These are phyloP conservation scores for Parotia lawesii DNA, from an alignment of 2,113 vertebrate species.

Conservation along the genomic window DNA sequence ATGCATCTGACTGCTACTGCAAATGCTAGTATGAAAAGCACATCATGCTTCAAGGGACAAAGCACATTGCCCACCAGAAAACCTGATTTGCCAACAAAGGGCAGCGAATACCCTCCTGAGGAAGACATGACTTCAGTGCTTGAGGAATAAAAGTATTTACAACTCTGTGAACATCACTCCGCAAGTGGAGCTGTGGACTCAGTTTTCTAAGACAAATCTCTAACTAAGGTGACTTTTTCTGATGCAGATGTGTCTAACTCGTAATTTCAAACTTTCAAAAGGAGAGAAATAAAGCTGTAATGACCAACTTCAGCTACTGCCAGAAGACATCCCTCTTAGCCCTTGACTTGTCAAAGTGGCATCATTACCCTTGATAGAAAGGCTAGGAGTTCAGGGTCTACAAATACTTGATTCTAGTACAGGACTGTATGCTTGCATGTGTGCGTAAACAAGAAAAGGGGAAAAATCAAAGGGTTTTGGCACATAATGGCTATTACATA, in stretches of 20 bases:
- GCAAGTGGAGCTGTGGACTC: not conserved
- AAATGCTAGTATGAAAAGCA: not conserved
- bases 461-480: not conserved
- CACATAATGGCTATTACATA: not conserved
- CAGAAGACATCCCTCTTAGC: not conserved
- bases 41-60: not conserved
- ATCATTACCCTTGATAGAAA: not conserved
- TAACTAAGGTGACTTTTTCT: not conserved
- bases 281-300: not conserved
- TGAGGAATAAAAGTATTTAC: not conserved
- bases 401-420: not conserved
- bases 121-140: not conserved
- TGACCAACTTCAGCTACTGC: not conserved
- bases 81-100: not conserved
- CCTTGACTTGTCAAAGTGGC: not conserved
- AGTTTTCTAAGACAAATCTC: not conserved
- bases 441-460: not conserved
- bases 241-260: not conserved
- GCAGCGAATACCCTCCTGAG: not conserved
- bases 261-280: not conserved
- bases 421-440: fast-evolving
- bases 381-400: not conserved
- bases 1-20: not conserved
- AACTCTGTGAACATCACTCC: not conserved
- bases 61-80: not conserved